Evolutionary conservation across 1,140 invertebrate species (phyloP).

Genomic region (Drosophila navojoa): DNA sequence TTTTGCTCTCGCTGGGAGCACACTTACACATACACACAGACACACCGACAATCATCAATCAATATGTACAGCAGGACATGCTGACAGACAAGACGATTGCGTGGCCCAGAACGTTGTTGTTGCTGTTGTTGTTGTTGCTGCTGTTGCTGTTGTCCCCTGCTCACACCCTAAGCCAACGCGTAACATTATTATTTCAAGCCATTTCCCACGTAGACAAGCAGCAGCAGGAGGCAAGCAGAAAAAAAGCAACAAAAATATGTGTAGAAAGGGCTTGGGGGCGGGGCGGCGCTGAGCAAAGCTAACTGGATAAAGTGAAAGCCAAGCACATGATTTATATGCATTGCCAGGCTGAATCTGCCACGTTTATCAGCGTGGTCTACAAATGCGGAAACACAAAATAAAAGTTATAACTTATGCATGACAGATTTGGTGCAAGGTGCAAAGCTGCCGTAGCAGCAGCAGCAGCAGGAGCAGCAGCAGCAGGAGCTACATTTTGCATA

Average conservation of each 20-base stretch:
- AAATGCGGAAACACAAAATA: conserved; percentile 74
- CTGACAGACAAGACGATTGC: conserved; percentile 31
- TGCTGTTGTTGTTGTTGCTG: no score
- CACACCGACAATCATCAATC: conserved; percentile 73
- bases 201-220: conserved; percentile 69
- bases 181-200: conserved; percentile 81
- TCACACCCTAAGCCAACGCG: conserved; percentile 35
- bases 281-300: background rate
- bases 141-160: background rate
- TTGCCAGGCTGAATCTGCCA: conserved; percentile 38
- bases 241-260: no score
- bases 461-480: conserved; percentile 48
- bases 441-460: conserved; percentile 56
- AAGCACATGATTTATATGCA: conserved; percentile 74
- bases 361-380: conserved; percentile 58
- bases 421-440: conserved; percentile 77
- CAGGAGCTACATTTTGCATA: conserved; percentile 53
- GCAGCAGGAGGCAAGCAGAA: background rate
- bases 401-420: conserved; percentile 77
- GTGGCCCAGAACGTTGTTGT: conserved; percentile 11
- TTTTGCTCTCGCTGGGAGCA: conserved; percentile 52
- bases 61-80: conserved; percentile 55
- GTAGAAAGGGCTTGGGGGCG: no score
- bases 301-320: conserved; percentile 59
- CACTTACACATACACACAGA: conserved; percentile 13